These are phyloP conservation scores for Cyclina sinensis DNA, from an alignment of 1,140 invertebrate genomes.

Conservation along the genomic window DNA sequence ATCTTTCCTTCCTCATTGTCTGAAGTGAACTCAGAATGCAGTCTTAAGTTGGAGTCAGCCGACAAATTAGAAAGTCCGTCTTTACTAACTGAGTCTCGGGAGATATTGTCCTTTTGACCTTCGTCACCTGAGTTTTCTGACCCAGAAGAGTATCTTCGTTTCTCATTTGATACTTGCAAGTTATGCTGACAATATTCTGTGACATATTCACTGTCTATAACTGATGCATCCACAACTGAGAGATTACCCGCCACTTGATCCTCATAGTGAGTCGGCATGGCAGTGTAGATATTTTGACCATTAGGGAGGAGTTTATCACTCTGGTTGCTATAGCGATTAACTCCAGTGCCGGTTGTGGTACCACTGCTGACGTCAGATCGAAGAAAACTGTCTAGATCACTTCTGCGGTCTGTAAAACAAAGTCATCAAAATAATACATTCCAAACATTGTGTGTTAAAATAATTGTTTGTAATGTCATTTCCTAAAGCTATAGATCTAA, in stretches of 20 bases:
- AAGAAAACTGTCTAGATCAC: conserved; percentile 65
- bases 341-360: conserved; percentile 39
- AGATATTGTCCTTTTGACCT: conserved; percentile 47
- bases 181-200: conserved; percentile 86
- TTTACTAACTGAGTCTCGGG: conserved; percentile 61
- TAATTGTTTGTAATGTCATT: too few relatives aligned
- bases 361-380: conserved; percentile 62
- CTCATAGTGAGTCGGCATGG: conserved; percentile 61
- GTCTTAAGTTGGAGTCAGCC: conserved; percentile 75
- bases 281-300: conserved; percentile 55
- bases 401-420: conserved; percentile 55
- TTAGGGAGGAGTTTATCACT: conserved; percentile 67
- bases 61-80: conserved; percentile 77
- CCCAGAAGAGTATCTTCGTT: conserved; percentile 75
- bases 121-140: conserved; percentile 72
- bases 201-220: conserved; percentile 83
- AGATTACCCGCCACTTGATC: conserved; percentile 89
- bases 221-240: conserved; percentile 86
- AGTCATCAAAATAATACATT: neutral
- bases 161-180: conserved; percentile 82
- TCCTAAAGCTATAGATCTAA: too few relatives aligned
- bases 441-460: too few relatives aligned
- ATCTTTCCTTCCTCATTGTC: conserved; percentile 28
- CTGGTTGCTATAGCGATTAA: conserved; percentile 69
- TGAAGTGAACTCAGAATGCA: conserved; percentile 73